Conservation (phyloP, 2,113 vertebrate species). For the Phaethon lepturus region DNA sequence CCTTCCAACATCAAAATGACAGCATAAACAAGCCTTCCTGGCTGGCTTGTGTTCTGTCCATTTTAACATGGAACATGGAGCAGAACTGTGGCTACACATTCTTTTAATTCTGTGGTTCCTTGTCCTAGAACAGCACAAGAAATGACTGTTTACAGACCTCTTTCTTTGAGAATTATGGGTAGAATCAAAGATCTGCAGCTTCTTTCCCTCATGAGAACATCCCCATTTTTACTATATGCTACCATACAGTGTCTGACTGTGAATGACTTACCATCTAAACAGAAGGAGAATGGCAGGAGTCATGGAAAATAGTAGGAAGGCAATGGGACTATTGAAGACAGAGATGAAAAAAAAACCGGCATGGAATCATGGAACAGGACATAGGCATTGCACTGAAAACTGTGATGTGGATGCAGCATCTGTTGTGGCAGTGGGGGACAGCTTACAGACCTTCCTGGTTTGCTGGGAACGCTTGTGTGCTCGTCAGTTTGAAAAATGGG, state of each 20-base stretch:
- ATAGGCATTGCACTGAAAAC: rapidly evolving
- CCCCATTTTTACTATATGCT: neutral
- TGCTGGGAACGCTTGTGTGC: neutral
- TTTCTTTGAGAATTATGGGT: neutral
- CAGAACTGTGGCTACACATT: neutral
- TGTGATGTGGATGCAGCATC: rapidly evolving
- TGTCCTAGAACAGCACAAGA: neutral
- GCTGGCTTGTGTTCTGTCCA: neutral
- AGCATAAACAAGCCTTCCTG: neutral
- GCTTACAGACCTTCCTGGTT: neutral
- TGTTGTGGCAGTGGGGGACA: neutral
- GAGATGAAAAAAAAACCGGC: neutral
- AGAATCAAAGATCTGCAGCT: neutral
- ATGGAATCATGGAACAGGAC: neutral
- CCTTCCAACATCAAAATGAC: neutral
- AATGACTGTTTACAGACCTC: neutral
- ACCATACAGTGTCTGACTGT: neutral
- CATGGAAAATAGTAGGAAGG: neutral
- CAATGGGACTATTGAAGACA: neutral
- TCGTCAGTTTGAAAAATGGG: neutral
- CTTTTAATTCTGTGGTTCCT: neutral
- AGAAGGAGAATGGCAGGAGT: neutral
- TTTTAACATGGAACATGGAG: neutral
- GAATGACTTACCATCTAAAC: neutral
- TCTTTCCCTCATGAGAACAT: neutral